Percentiles rank a stretch among this genome's conserved stretches.
These are phyloP conservation scores for Melanotaenia boesemani DNA, from an alignment of 2,797 vertebrate genomes.

Conservation along the genomic window DNA sequence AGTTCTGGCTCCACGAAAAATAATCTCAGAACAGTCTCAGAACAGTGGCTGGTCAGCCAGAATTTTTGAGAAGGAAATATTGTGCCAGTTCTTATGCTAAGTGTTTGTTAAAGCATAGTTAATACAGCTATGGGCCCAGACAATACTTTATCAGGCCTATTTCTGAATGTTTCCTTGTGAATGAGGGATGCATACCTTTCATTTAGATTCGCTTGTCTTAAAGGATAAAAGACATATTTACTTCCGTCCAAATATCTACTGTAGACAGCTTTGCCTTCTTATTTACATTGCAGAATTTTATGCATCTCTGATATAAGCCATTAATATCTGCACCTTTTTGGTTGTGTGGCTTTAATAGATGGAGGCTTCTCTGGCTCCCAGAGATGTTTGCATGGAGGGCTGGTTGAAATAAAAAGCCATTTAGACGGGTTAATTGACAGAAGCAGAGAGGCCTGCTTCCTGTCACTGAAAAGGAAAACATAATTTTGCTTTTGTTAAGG, in stretches of 20 bases:
- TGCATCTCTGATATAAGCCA: slow-evolving; percentile 38
- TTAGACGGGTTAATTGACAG: slow-evolving; percentile 67
- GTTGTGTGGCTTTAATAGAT: slow-evolving; percentile 50
- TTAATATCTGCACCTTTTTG: slow-evolving; percentile 39
- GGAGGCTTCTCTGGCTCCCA: slow-evolving; percentile 45
- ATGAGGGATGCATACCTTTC: slow-evolving; percentile 24
- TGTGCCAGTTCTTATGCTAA: slow-evolving; percentile 38
- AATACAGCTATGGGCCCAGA: slow-evolving; percentile 44
- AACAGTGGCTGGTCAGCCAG: slow-evolving; percentile 33
- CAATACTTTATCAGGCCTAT: slow-evolving; percentile 41
- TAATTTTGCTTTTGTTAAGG: slow-evolving; percentile 59
- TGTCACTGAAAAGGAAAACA: slow-evolving; percentile 54
- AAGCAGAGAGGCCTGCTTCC: slow-evolving; percentile 50
- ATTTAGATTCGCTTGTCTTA: slow-evolving; percentile 21
- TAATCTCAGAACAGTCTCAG: slow-evolving; percentile 21
- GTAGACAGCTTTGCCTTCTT: slow-evolving; percentile 31
- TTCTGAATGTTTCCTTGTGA: slow-evolving; percentile 36
- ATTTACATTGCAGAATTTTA: slow-evolving; percentile 40
- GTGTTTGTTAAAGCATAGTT: slow-evolving; percentile 39
- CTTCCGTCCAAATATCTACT: slow-evolving; percentile 17
- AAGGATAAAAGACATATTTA: slow-evolving; percentile 16
- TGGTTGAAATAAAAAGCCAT: slow-evolving; percentile 60
- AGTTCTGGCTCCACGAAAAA: slow-evolving; percentile 51
- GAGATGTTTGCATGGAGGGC: slow-evolving; percentile 41
- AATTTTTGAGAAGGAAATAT: slow-evolving; percentile 39